phyloP scores from a whole-genome alignment of 2,888 invertebrate species.

The Hirtodrosophila duncani region DNA sequence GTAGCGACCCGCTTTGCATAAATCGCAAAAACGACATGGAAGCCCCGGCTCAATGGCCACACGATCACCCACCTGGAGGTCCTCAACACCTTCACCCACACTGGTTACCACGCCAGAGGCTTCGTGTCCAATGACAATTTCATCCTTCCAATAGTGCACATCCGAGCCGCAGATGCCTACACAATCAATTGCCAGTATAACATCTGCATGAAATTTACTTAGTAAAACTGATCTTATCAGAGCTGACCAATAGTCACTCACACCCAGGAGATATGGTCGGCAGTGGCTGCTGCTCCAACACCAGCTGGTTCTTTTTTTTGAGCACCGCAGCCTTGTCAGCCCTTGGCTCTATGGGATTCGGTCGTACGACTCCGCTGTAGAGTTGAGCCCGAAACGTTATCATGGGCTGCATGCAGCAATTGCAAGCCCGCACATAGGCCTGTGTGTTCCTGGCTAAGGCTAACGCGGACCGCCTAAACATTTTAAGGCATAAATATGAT shows the following conservation, averaged over 20 bases:
- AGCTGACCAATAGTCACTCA: too few relatives aligned
- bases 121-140: constrained; percentile 96
- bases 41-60: constrained; percentile 87
- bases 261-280: constrained; percentile 5
- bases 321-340: background rate
- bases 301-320: background rate
- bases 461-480: constrained; percentile 40
- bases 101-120: constrained; percentile 87
- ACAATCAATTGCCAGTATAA: constrained; percentile 87
- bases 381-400: constrained; percentile 3
- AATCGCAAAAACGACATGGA: background rate
- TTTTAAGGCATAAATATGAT: too few relatives aligned
- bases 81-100: constrained; percentile 83
- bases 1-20: background rate
- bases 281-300: background rate
- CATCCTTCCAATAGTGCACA: constrained; percentile 91
- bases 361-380: background rate
- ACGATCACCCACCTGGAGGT: constrained; percentile 87
- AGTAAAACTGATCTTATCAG: too few relatives aligned
- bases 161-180: constrained; percentile 97
- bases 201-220: too few relatives aligned
- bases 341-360: too few relatives aligned
- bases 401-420: constrained; percentile 16
- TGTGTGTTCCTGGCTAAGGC: constrained; percentile 24
- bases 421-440: constrained; percentile 14